A percentile compares a stretch with the other conserved stretches of the same genome.
Conservation (phyloP, 2,113 vertebrate species). For the Lathamus discolor region DNA sequence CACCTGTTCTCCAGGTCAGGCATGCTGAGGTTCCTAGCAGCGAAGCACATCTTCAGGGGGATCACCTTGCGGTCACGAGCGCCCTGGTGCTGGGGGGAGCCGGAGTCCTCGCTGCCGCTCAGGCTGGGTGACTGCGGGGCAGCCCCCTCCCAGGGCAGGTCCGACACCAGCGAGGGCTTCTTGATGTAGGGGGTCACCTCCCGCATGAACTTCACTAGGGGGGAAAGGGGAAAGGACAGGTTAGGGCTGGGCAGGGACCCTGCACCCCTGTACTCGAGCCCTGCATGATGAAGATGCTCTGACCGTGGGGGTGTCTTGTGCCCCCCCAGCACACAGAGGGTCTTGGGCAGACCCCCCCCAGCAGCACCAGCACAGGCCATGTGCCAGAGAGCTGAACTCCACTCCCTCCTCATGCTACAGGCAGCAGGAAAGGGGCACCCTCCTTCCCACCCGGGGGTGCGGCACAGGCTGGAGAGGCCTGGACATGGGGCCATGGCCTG, state of each 20-base stretch:
- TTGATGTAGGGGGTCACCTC: constrained; percentile 96
- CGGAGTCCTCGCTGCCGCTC: constrained; percentile 88
- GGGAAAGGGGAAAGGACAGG: neutral
- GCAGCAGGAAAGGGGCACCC: neutral
- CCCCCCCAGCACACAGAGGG: too few relatives aligned
- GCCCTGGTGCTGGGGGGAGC: constrained; percentile 84
- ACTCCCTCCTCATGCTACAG: too few relatives aligned
- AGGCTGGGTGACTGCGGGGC: constrained; percentile 84
- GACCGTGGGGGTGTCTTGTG: accelerated
- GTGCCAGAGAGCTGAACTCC: neutral
- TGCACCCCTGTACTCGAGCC: neutral
- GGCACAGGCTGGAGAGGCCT: neutral
- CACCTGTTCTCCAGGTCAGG: constrained; percentile 96
- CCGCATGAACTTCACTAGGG: constrained; percentile 91
- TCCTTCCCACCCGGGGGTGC: too few relatives aligned
- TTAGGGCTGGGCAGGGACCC: neutral
- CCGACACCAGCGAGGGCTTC: constrained; percentile 90
- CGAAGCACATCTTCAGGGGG: constrained; percentile 95
- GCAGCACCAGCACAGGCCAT: neutral
- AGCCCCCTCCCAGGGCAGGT: constrained; percentile 89
- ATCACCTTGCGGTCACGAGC: constrained; percentile 90
- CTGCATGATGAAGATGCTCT: neutral
- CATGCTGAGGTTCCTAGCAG: constrained; percentile 94
- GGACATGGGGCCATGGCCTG: accelerated
- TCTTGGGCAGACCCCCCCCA: neutral